Evolutionary conservation across 2,797 vertebrate species (phyloP).

Genomic region (Gymnoscopelus braueri): DNA sequence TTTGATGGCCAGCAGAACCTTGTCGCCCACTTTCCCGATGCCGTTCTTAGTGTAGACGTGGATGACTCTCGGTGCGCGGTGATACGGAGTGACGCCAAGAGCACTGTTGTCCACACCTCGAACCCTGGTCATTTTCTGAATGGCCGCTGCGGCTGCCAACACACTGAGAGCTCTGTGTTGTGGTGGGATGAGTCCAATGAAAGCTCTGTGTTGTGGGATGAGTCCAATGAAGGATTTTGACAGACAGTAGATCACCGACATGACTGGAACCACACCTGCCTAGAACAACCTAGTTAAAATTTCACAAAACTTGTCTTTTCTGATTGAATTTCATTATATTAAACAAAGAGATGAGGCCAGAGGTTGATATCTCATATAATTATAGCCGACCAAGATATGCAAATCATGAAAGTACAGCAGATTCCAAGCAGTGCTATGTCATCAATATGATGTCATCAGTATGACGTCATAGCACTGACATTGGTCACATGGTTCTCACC

Average conservation of each 20-base stretch:
- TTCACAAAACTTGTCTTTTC: too few species aligned
- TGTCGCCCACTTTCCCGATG: constrained; percentile 94
- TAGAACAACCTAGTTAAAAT: constrained; percentile 4
- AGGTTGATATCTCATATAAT: too few species aligned
- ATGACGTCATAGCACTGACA: too few species aligned
- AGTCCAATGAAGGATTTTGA: constrained; percentile 53
- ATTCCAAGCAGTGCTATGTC: too few species aligned
- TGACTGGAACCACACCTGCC: constrained; percentile 22
- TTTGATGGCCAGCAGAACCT: constrained; percentile 93
- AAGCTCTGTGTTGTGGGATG: constrained; percentile 61
- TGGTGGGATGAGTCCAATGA: constrained; percentile 38
- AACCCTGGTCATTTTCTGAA: constrained; percentile 94
- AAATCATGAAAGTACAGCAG: too few species aligned
- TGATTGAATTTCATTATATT: too few species aligned
- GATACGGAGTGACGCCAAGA: constrained; percentile 90
- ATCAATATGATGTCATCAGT: too few species aligned
- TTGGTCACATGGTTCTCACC: too few species aligned
- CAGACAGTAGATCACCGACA: constrained; percentile 54
- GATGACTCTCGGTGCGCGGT: constrained; percentile 92
- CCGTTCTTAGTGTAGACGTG: constrained; percentile 95
- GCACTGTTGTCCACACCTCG: constrained; percentile 96
- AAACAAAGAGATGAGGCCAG: too few species aligned
- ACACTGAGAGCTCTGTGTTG: constrained; percentile 69
- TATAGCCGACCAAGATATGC: too few species aligned
- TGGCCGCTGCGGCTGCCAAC: constrained; percentile 78